These are phyloP conservation scores for Holacanthus passer DNA, from an alignment of 2,113 vertebrate species.

Conservation along the genomic window DNA sequence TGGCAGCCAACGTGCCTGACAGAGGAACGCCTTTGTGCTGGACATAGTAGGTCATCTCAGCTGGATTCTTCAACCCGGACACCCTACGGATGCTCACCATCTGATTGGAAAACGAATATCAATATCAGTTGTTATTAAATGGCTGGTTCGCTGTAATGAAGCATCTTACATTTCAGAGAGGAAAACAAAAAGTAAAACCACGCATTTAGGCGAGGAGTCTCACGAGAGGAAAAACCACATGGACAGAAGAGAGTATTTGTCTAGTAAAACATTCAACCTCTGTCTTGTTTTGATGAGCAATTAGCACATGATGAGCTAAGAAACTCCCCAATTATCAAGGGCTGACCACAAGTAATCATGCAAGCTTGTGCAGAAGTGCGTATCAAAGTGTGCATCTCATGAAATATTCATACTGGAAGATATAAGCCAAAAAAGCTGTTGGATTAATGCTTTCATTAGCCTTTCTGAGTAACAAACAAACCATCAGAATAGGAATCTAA, in stretches of 20 bases:
- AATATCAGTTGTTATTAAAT: neutral
- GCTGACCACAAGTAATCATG: conserved; percentile 48
- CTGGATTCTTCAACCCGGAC: conserved; percentile 91
- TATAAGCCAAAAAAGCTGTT: conserved; percentile 32
- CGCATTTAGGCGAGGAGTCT: conserved; percentile 13
- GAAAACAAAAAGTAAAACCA: conserved; percentile 23
- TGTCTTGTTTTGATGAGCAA: conserved; percentile 67
- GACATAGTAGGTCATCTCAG: conserved; percentile 96
- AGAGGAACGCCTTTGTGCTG: conserved; percentile 90
- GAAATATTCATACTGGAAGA: conserved; percentile 62
- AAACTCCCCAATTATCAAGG: conserved; percentile 59
- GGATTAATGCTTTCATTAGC: conserved; percentile 23
- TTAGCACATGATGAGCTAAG: conserved; percentile 63
- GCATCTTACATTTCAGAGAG: neutral
- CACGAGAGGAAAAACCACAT: conserved; percentile 4
- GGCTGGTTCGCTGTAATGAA: neutral
- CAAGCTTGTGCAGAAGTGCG: conserved; percentile 19
- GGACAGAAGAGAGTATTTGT: conserved; percentile 17
- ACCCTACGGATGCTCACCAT: conserved; percentile 96
- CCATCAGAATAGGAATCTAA: conserved; percentile 27
- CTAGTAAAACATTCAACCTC: conserved; percentile 52
- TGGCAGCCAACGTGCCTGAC: conserved; percentile 92
- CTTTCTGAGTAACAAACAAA: conserved; percentile 31
- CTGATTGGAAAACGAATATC: conserved; percentile 76
- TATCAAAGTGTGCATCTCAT: conserved; percentile 51